A percentile compares a stretch with the other conserved stretches of the same genome.
Evolutionary conservation across 92 coral and sea anemone genomes (phyloP).

Genomic region (Phenganax stokvisi): DNA sequence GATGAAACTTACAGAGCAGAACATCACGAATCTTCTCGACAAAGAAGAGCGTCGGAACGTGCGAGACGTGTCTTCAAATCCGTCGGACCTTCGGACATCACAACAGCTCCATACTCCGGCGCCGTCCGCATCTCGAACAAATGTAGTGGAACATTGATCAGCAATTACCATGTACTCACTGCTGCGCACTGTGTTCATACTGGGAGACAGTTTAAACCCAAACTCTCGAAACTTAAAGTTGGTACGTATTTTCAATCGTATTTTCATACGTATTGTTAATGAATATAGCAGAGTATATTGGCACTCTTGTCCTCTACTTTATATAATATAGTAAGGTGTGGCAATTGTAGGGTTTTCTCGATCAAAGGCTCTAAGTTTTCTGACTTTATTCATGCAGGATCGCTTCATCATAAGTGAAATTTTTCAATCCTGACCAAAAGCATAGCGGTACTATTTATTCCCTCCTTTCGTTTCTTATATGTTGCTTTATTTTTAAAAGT

Average conservation of each 20-base stretch:
- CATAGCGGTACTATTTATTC: too few relatives aligned
- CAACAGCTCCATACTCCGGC: constrained; percentile 66
- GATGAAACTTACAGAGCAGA: constrained; percentile 1
- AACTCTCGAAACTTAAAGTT: constrained; percentile 51
- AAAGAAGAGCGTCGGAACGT: not conserved
- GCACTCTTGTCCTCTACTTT: too few relatives aligned
- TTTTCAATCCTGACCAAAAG: too few relatives aligned
- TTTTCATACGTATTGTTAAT: too few relatives aligned
- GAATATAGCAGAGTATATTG: not conserved
- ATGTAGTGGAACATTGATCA: constrained; percentile 78
- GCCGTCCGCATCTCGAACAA: constrained; percentile 69
- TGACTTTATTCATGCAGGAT: too few relatives aligned
- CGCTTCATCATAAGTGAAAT: too few relatives aligned
- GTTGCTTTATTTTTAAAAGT: too few relatives aligned
- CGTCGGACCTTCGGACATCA: constrained; percentile 22
- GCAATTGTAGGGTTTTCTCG: too few relatives aligned
- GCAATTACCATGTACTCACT: constrained; percentile 63
- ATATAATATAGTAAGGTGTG: too few relatives aligned
- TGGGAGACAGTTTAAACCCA: constrained; percentile 49
- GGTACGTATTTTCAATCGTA: constrained; percentile 34
- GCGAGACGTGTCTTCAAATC: constrained; percentile 5
- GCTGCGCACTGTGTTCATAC: constrained; percentile 95
- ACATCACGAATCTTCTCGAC: not conserved
- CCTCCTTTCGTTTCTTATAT: too few relatives aligned
- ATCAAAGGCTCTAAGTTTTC: too few relatives aligned